A percentile compares a stretch with the other conserved stretches of the same genome.
Evolutionary conservation across 2,113 vertebrate genomes (phyloP).

Genomic region (Chitala chitala): DNA sequence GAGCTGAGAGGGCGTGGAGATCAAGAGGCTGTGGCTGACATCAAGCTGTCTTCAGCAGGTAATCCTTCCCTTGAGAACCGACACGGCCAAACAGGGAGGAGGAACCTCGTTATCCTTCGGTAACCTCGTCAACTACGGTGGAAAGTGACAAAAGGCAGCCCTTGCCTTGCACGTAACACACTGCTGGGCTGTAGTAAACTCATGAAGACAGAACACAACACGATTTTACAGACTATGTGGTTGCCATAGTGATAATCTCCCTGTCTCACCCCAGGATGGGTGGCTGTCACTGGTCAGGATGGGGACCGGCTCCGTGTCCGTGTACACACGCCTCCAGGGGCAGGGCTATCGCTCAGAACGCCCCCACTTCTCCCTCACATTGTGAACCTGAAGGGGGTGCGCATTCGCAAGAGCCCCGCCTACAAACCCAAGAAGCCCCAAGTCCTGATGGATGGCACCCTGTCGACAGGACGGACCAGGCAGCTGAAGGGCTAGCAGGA

Average conservation of each 20-base stretch:
- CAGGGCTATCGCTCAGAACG: constrained; percentile 49
- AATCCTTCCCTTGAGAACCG: constrained; percentile 12
- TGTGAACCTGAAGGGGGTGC: constrained; percentile 67
- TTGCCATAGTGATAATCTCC: background rate
- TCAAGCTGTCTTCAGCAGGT: constrained; percentile 91
- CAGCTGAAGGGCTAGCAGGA: constrained; percentile 28
- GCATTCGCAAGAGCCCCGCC: constrained; percentile 59
- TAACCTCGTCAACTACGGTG: no score
- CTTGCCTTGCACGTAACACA: no score
- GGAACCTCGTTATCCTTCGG: background rate
- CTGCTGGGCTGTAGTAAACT: no score
- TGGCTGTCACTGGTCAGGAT: constrained; percentile 68
- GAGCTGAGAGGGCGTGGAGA: constrained; percentile 63
- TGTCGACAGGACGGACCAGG: background rate
- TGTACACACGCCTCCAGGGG: constrained; percentile 65
- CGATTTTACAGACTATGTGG: no score
- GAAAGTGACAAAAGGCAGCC: no score
- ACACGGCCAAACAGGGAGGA: no score
- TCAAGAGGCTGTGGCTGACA: constrained; percentile 75
- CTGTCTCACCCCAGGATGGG: constrained; percentile 71
- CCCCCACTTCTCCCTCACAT: constrained; percentile 76
- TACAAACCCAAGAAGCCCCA: constrained; percentile 67
- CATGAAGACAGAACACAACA: background rate
- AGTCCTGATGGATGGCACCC: constrained; percentile 52
- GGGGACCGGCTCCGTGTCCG: constrained; percentile 64